Percentiles rank a stretch among this genome's conserved stretches.
phyloP scores from a whole-genome alignment of 2,797 vertebrate species.

The Acanthornis magna region DNA sequence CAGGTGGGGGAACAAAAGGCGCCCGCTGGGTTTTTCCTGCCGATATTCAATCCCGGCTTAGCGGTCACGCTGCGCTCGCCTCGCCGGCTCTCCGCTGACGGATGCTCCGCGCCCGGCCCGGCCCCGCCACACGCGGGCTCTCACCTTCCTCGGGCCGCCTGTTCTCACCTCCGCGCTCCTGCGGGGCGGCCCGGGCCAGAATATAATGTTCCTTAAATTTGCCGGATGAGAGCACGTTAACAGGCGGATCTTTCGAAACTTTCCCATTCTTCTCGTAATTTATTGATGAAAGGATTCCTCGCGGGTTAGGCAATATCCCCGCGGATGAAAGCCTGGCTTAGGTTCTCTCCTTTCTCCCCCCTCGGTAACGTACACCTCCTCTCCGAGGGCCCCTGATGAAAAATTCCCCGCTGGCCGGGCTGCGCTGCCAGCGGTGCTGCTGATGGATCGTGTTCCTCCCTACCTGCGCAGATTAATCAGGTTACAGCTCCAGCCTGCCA shows the following conservation, averaged over 20 bases:
- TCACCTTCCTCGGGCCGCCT: background rate
- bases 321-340: conserved; percentile 35
- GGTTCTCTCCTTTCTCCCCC: conserved; percentile 5
- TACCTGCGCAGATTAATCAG: conserved; percentile 49
- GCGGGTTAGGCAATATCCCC: conserved; percentile 17
- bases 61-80: background rate
- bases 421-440: background rate
- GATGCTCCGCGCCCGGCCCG: background rate
- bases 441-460: background rate
- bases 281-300: conserved; percentile 53
- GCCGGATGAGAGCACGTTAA: background rate
- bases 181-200: background rate
- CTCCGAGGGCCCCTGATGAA: conserved; percentile 45
- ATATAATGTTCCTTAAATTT: background rate
- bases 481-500: conserved; percentile 47
- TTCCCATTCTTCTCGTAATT: conserved; percentile 48
- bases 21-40: background rate
- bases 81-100: background rate
- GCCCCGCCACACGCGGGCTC: background rate
- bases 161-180: background rate
- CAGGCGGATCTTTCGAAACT: conserved; percentile 13
- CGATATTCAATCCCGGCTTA: background rate
- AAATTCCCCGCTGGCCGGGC: conserved; percentile 8
- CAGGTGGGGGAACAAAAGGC: conserved; percentile 50
- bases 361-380: conserved; percentile 37